Evolutionary conservation across 2,797 vertebrate genomes (phyloP).

Genomic region (Pseudocheirus occidentalis): DNA sequence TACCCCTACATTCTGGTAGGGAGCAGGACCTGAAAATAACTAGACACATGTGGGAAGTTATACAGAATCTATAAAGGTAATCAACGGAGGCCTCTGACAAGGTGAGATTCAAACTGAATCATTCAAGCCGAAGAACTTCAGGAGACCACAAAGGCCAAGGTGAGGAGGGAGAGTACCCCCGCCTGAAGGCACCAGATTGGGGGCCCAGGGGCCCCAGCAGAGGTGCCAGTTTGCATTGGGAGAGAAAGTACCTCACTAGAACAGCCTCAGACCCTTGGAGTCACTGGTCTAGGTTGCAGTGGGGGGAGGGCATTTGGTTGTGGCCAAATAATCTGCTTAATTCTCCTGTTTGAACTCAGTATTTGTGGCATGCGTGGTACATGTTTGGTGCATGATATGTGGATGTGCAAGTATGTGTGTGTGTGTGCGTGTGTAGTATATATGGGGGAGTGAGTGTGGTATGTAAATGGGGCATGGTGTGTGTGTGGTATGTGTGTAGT

Average conservation of each 20-base stretch:
- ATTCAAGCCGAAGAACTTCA: background rate
- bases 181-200: background rate
- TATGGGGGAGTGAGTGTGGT: too few species aligned
- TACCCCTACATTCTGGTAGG: background rate
- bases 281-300: background rate
- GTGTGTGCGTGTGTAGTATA: too few species aligned
- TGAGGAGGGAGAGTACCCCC: background rate
- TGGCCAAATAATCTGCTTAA: background rate
- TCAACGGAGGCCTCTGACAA: background rate
- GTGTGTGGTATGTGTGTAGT: too few species aligned
- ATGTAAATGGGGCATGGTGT: too few species aligned
- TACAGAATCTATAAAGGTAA: too few species aligned
- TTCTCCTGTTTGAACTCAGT: background rate
- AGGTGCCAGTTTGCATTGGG: background rate
- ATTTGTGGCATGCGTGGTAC: too few species aligned
- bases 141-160: background rate
- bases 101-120: background rate
- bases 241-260: background rate
- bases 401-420: background rate
- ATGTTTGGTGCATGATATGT: too few species aligned
- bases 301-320: background rate
- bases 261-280: background rate
- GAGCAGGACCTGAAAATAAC: background rate
- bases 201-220: background rate
- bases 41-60: background rate